Base-by-base conservation (phyloP, 2,888 invertebrate species). In the Torymus auratus region DNA sequence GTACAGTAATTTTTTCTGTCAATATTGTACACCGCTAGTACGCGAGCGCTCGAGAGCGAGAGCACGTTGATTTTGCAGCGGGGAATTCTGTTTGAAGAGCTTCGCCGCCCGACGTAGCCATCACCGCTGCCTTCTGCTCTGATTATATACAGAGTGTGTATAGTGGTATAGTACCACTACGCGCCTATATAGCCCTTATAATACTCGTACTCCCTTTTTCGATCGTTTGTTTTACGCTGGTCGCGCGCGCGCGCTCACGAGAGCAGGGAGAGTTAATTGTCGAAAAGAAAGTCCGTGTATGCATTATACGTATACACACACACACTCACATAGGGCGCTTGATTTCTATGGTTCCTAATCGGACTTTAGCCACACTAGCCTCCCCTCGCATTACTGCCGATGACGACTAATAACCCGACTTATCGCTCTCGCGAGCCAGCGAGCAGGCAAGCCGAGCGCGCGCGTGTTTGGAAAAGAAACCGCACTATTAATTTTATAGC, bases 61-160 rank as follows among this genome's bases (percentile, higher is more conserved):
- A 15, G 14, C 68, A 15, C 68, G 55, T 68, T 52, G 71, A 71
- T 50, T 70, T 58, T 52, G 52, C 71, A 52, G 61, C 50, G 13
- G 13, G 14, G 61, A 11, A 61, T 61, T 71, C 71, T 71, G 60
- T 68, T 68, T 68, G 68, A 68, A 68, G 68, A 58, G 70, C 61
- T 52, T 17, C 61, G 20, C 52, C 52, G 50, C n/a, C 20, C 41
- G 7, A 41, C 41, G 41, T 41, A 4, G 41, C 41, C 41, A 28
- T 7, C 4, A 7, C 41, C 41, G 41, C 41, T 41, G 41, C 41
- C 41, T 41, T 17, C 14, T n/a, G 60, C 71, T 71, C 71, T 28
- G 60, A 71, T 71, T 71, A 52, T 52, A 61, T 50, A 61, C 20
- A 28, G 14, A 17, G 15, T 5, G 20, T 60, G 14, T 20, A 41